These are phyloP conservation scores for Aphelinus certus DNA, from an alignment of 1,140 invertebrate genomes.

Conservation along the genomic window DNA sequence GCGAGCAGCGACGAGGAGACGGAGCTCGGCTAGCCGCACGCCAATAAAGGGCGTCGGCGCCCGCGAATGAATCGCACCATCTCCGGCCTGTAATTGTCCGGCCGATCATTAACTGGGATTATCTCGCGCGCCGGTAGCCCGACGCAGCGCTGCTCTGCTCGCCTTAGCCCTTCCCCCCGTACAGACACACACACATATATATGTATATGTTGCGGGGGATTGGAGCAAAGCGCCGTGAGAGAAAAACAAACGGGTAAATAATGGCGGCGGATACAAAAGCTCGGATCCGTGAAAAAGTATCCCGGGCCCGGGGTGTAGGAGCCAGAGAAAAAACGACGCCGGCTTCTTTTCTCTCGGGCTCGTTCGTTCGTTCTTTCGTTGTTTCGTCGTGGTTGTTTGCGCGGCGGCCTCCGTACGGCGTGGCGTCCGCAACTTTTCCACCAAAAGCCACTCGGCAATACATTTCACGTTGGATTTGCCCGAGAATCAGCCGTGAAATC, in stretches of 20 bases:
- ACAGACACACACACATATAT: no score
- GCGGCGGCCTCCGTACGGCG: no score
- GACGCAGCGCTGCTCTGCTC: not conserved
- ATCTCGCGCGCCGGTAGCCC: conserved; percentile 54
- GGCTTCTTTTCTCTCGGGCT: no score
- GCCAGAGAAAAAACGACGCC: no score
- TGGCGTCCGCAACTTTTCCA: no score
- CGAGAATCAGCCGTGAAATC: no score
- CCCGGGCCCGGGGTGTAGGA: no score
- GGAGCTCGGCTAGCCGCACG: not conserved
- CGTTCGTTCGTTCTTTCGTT: no score
- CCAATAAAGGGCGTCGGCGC: conserved; percentile 45
- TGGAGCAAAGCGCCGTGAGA: not conserved
- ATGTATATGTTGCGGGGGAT: not conserved
- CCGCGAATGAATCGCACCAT: conserved; percentile 51
- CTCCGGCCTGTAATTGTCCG: conserved; percentile 57
- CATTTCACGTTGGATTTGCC: no score
- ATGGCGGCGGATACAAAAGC: conserved; percentile 39
- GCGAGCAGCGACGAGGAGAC: no score
- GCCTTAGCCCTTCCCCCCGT: conserved; percentile 1
- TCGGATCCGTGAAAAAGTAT: conserved; percentile 28
- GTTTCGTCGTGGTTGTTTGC: no score
- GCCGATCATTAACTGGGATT: conserved; percentile 60
- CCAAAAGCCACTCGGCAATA: no score
- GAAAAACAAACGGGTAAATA: conserved; percentile 42